These are phyloP conservation scores for Polyommatus icarus DNA, from an alignment of 2,888 invertebrate species.

Conservation along the genomic window DNA sequence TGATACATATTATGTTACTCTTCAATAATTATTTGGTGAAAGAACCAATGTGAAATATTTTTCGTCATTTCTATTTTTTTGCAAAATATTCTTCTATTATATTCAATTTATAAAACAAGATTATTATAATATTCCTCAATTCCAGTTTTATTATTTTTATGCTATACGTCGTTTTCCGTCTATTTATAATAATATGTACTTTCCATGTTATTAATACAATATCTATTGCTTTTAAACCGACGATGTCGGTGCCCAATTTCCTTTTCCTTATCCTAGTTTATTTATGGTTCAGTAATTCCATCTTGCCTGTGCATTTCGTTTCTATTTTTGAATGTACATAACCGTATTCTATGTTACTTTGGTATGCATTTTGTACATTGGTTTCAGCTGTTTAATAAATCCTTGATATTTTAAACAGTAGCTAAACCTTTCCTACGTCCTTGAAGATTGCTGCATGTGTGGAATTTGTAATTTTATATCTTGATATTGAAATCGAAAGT, in stretches of 20 bases:
- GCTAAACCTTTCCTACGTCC: not conserved
- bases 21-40: not conserved
- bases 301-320: conserved; percentile 11
- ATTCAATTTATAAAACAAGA: too few relatives aligned
- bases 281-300: conserved; percentile 27
- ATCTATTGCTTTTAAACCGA: conserved; percentile 14
- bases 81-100: too few relatives aligned
- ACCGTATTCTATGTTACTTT: not conserved
- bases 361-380: not conserved
- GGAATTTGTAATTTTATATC: not conserved
- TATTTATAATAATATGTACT: not conserved
- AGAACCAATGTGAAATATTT: too few relatives aligned
- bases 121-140: too few relatives aligned
- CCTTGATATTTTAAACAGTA: not conserved
- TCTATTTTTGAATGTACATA: conserved; percentile 23
- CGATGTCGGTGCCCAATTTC: conserved; percentile 26
- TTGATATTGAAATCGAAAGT: not conserved
- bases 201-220: conserved; percentile 25
- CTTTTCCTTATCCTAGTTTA: conserved; percentile 28
- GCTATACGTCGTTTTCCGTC: not conserved
- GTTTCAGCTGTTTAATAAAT: not conserved
- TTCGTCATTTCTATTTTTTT: too few relatives aligned
- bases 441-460: not conserved
- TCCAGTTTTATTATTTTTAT: not conserved
- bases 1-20: not conserved